phyloP scores from a whole-genome alignment of 2,797 vertebrate genomes.

The Mormyrops boulengeri region DNA sequence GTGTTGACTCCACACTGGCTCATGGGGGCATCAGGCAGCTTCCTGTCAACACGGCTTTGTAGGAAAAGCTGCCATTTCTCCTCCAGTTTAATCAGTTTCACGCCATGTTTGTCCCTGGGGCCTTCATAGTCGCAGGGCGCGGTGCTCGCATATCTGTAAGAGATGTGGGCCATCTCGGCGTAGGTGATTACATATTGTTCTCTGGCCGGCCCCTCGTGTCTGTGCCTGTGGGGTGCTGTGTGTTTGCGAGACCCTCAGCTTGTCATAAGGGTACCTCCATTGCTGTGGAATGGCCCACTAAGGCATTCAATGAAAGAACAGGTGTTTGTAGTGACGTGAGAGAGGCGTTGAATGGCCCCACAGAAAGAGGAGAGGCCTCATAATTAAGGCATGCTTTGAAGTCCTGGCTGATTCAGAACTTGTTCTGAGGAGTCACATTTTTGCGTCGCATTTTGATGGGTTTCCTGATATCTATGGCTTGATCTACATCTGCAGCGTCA shows the following conservation, averaged over 20 bases:
- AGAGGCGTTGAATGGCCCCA: background rate
- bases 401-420: background rate
- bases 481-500: background rate
- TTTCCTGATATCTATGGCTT: background rate
- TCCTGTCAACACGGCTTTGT: conserved; percentile 2
- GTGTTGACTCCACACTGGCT: background rate
- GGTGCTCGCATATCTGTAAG: background rate
- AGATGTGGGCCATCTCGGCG: background rate
- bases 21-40: background rate
- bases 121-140: background rate
- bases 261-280: conserved; percentile 61
- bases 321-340: conserved; percentile 5
- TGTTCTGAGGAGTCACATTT: background rate
- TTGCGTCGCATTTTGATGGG: conserved; percentile 1
- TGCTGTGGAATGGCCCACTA: conserved; percentile 61
- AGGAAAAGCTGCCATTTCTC: background rate
- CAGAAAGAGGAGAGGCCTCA: background rate
- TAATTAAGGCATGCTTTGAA: conserved; percentile 17
- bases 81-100: background rate
- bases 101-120: background rate
- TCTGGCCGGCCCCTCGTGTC: conserved; percentile 24
- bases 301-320: conserved; percentile 36
- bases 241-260: conserved; percentile 47
- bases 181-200: conserved; percentile 11
- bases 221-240: background rate